Evolutionary conservation across 2,797 vertebrate species (phyloP).

Genomic region (Fistularia tabacaria): DNA sequence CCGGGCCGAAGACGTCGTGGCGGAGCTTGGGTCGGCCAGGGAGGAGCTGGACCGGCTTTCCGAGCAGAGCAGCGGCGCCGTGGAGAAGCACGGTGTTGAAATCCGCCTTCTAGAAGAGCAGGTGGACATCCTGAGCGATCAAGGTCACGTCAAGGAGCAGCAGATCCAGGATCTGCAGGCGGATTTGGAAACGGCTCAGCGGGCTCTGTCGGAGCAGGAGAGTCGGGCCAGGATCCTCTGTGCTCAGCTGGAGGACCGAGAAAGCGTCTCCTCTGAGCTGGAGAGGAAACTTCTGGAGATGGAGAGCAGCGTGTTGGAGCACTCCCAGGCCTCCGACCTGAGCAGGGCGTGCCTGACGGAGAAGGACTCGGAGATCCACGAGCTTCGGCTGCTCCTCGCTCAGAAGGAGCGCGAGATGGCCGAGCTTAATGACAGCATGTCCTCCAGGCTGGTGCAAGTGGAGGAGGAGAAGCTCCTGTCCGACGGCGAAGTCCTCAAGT

Average conservation of each 20-base stretch:
- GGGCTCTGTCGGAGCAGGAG: constrained; percentile 76
- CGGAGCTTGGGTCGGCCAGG: constrained; percentile 70
- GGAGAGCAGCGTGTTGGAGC: constrained; percentile 70
- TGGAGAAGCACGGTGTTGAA: constrained; percentile 64
- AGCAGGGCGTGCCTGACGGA: constrained; percentile 69
- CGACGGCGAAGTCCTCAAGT: constrained; percentile 77
- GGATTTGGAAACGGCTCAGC: constrained; percentile 75
- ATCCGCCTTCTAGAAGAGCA: constrained; percentile 80
- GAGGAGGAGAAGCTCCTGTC: constrained; percentile 86
- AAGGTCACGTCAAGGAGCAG: constrained; percentile 80
- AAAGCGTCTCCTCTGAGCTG: constrained; percentile 67
- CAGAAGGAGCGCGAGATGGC: constrained; percentile 84
- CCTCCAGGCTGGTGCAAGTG: constrained; percentile 82
- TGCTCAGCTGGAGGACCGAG: constrained; percentile 76
- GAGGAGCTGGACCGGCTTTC: constrained; percentile 66
- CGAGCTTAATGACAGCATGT: constrained; percentile 83
- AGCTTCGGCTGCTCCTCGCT: constrained; percentile 72
- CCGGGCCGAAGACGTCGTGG: constrained; percentile 54
- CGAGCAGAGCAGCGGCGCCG: constrained; percentile 63
- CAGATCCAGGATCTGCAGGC: constrained; percentile 79
- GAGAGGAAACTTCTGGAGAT: constrained; percentile 67
- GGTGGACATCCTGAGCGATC: constrained; percentile 77
- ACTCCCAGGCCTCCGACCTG: constrained; percentile 68
- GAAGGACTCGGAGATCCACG: constrained; percentile 72
- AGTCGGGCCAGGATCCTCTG: constrained; percentile 70